Evolutionary conservation across 2,888 invertebrate genomes (phyloP).

Genomic region (Cheilosia variabilis): DNA sequence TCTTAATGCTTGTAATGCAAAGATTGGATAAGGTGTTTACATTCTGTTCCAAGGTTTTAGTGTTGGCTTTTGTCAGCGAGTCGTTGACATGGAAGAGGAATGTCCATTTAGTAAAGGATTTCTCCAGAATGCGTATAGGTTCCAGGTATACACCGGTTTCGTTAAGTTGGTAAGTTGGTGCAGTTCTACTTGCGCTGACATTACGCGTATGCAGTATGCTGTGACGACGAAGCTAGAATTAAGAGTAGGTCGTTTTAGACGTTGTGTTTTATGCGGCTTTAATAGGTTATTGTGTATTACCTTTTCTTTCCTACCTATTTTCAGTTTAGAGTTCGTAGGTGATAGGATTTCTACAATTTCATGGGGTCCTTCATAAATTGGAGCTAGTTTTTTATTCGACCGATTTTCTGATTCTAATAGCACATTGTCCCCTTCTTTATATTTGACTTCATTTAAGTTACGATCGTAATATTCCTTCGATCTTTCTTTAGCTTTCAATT

Average conservation of each 20-base stretch:
- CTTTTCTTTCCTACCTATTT: conserved; percentile 34
- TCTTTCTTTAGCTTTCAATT: too few relatives aligned
- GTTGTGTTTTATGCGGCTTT: conserved; percentile 3
- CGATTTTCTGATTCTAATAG: conserved; percentile 3
- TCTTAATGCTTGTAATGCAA: background rate
- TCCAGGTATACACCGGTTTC: too few relatives aligned
- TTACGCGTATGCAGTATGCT: background rate
- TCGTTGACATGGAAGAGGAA: too few relatives aligned
- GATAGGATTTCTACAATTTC: conserved; percentile 10
- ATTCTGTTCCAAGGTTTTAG: background rate
- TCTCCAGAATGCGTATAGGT: too few relatives aligned
- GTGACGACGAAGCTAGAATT: background rate
- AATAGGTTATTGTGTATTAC: conserved; percentile 16
- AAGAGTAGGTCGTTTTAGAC: background rate
- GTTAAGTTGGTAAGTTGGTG: background rate
- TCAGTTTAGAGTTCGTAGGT: conserved; percentile 5
- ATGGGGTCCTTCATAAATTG: conserved; percentile 16
- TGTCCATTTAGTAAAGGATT: too few relatives aligned
- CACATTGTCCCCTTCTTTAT: conserved; percentile 8
- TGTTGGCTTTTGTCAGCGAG: background rate
- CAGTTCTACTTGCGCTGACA: background rate
- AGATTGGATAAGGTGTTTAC: background rate
- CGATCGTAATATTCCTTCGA: too few relatives aligned
- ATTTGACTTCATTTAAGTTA: too few relatives aligned
- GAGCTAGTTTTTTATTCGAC: conserved; percentile 8